Evolutionary conservation across 92 coral and sea anemone species (phyloP).

Genomic region (Anthopleura xanthogrammica): DNA sequence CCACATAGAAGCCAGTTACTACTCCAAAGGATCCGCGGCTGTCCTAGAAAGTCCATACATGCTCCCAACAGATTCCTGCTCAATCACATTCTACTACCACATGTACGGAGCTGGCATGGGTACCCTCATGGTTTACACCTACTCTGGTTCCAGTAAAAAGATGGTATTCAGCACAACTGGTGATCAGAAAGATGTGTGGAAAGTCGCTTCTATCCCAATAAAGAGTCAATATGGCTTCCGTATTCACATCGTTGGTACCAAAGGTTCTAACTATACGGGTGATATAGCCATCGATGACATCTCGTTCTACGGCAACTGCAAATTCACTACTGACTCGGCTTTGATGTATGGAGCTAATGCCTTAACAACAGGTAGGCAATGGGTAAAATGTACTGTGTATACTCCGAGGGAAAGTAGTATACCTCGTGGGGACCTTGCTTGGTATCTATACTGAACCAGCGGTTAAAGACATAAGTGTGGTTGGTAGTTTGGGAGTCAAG

Average conservation of each 20-base stretch:
- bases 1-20: slow-evolving; percentile 91
- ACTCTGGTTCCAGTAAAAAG: slow-evolving; percentile 59
- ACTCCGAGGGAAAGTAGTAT: too few species aligned
- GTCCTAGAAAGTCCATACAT: slow-evolving; percentile 86
- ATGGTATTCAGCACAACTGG: slow-evolving; percentile 70
- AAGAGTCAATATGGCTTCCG: slow-evolving; percentile 81
- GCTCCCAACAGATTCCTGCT: slow-evolving; percentile 68
- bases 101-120: slow-evolving; percentile 88
- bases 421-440: too few species aligned
- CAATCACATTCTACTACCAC: slow-evolving; percentile 80
- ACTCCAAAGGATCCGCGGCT: slow-evolving; percentile 63
- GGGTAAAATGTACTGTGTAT: background rate
- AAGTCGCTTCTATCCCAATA: slow-evolving; percentile 38
- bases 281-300: slow-evolving; percentile 85
- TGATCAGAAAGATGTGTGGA: slow-evolving; percentile 61
- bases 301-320: slow-evolving; percentile 42
- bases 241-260: slow-evolving; percentile 72
- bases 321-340: slow-evolving; percentile 47
- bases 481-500: too few species aligned
- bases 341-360: background rate
- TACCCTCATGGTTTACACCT: slow-evolving; percentile 67
- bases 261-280: slow-evolving; percentile 72
- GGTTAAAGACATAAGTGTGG: too few species aligned
- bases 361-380: background rate
- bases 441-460: too few species aligned